These are phyloP conservation scores for Scyliorhinus canicula DNA, from an alignment of 2,797 vertebrate species.

Conservation along the genomic window DNA sequence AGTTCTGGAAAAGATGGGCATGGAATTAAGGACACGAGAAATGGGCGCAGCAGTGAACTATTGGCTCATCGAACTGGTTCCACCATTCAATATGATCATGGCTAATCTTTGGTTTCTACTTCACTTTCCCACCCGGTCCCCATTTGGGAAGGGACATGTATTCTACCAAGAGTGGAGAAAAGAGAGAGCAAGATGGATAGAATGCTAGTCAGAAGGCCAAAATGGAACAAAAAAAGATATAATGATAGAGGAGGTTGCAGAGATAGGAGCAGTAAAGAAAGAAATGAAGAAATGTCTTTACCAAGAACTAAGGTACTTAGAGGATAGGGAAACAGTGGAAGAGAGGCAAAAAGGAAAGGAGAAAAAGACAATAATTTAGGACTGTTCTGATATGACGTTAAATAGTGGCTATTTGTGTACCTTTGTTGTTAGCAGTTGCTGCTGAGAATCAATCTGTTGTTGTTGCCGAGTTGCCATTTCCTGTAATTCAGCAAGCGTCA, in stretches of 20 bases:
- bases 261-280: neutral
- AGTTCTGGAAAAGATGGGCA: no score
- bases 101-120: no score
- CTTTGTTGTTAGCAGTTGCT: slow-evolving; percentile 88
- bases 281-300: neutral
- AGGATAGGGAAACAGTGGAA: neutral
- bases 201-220: neutral
- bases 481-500: slow-evolving; percentile 89
- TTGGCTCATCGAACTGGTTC: no score
- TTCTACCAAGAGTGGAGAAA: neutral
- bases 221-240: neutral
- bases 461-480: slow-evolving; percentile 96
- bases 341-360: neutral
- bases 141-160: no score
- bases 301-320: neutral
- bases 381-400: neutral
- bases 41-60: no score
- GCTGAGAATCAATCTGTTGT: slow-evolving; percentile 90
- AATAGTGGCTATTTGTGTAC: slow-evolving; percentile 51
- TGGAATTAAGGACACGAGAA: no score
- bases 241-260: neutral
- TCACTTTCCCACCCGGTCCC: no score
- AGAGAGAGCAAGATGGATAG: neutral
- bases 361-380: neutral
- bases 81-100: no score